Evolutionary conservation across 2,113 vertebrate genomes (phyloP).

Genomic region (Tragulus kanchil): DNA sequence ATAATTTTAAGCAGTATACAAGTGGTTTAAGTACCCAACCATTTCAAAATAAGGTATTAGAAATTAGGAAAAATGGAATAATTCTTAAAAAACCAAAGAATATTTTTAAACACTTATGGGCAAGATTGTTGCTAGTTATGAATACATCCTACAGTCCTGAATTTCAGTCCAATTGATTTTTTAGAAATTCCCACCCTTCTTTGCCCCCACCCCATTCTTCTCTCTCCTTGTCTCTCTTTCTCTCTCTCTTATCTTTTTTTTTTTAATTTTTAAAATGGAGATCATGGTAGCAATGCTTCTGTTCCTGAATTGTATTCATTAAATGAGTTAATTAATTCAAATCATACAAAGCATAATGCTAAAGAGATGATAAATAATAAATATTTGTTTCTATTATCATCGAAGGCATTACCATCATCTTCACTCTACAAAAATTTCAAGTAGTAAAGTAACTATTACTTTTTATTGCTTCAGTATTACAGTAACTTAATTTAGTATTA

Average conservation of each 20-base stretch:
- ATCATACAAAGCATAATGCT: neutral
- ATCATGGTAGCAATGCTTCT: neutral
- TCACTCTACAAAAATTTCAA: neutral
- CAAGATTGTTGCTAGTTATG: neutral
- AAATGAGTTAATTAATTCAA: neutral
- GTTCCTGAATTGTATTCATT: neutral
- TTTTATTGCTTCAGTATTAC: neutral
- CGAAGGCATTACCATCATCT: neutral
- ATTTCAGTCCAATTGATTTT: neutral
- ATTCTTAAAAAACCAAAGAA: neutral
- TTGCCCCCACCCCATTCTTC: accelerated
- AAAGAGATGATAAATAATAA: neutral
- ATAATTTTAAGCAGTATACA: neutral
- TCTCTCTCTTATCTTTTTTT: neutral
- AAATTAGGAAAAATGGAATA: neutral
- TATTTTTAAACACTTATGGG: neutral
- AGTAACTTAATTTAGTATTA: neutral
- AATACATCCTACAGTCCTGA: neutral
- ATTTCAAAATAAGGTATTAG: neutral
- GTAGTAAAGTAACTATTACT: neutral
- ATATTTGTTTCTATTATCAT: neutral
- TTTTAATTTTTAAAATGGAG: neutral
- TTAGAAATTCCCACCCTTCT: neutral
- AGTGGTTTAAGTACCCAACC: neutral
- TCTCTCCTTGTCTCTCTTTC: neutral